Evolutionary conservation across 2,888 invertebrate species (phyloP).

Genomic region (Troides oblongomaculatus): DNA sequence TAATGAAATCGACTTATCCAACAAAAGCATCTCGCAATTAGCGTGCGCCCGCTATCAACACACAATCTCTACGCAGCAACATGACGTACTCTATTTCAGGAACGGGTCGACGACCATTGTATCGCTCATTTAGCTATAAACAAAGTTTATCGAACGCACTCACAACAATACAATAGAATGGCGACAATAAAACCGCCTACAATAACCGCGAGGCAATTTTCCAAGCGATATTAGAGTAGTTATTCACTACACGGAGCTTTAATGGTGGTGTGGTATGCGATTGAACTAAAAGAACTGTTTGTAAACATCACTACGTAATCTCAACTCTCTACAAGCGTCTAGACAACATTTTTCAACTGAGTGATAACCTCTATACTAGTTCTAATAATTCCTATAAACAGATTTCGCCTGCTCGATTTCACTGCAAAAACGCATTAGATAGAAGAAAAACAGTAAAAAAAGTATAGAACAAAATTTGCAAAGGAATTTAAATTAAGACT

Average conservation of each 20-base stretch:
- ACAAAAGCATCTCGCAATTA: slow-evolving; percentile 52
- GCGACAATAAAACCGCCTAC: slow-evolving; percentile 61
- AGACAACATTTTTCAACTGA: slow-evolving; percentile 24
- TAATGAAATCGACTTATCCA: slow-evolving; percentile 45
- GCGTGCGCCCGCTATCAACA: slow-evolving; percentile 52
- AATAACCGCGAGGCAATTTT: slow-evolving; percentile 47
- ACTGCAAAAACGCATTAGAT: background rate
- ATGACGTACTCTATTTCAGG: slow-evolving; percentile 60
- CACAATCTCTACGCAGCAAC: slow-evolving; percentile 54
- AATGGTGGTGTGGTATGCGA: slow-evolving; percentile 24
- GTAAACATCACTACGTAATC: slow-evolving; percentile 24
- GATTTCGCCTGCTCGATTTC: background rate
- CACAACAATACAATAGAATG: slow-evolving; percentile 61
- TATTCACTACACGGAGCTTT: slow-evolving; percentile 26
- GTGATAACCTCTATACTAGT: slow-evolving; percentile 4
- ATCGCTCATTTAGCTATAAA: slow-evolving; percentile 76
- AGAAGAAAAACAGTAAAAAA: background rate
- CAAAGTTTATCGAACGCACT: slow-evolving; percentile 75
- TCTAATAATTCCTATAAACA: background rate
- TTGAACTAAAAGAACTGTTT: slow-evolving; percentile 30
- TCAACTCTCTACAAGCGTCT: slow-evolving; percentile 21
- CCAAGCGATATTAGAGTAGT: slow-evolving; percentile 37
- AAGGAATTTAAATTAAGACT: background rate
- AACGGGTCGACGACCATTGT: slow-evolving; percentile 63
- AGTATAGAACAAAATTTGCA: background rate